Conservation (phyloP, 2,888 invertebrate species). For the Aphidoletes aphidimyza region DNA sequence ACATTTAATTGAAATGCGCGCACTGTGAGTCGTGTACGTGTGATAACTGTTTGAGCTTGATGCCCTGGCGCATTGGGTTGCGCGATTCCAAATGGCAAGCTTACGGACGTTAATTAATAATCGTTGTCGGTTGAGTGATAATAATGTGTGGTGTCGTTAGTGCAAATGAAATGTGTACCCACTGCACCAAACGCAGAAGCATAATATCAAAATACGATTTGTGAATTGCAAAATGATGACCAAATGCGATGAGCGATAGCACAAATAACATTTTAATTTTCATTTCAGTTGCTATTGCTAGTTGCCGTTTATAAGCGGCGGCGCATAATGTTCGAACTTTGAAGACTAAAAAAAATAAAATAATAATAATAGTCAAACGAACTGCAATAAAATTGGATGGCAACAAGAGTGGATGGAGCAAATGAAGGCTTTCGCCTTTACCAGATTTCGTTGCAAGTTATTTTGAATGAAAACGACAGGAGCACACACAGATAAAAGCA, state of each 20-base stretch:
- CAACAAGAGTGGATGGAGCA: conserved; percentile 2
- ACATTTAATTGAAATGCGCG: conserved; percentile 27
- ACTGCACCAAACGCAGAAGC: background rate
- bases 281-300: background rate
- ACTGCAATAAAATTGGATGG: background rate
- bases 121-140: conserved; percentile 33
- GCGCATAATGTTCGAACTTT: conserved; percentile 31
- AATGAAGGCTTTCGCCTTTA: background rate
- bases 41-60: too few relatives aligned
- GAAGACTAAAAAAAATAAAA: too few relatives aligned
- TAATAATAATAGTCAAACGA: conserved; percentile 33
- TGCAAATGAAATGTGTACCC: background rate
- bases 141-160: conserved; percentile 47
- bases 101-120: conserved; percentile 42
- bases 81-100: too few relatives aligned
- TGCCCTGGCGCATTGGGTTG: too few relatives aligned
- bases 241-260: conserved; percentile 32
- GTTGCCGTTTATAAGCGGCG: conserved; percentile 13
- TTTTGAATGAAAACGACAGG: background rate
- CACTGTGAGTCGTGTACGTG: background rate
- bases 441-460: background rate
- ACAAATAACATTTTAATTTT: conserved; percentile 42
- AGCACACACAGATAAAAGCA: too few relatives aligned
- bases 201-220: background rate
- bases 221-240: conserved; percentile 34